phyloP scores from a whole-genome alignment of 2,888 invertebrate species.

The Cyaniris semiargus region DNA sequence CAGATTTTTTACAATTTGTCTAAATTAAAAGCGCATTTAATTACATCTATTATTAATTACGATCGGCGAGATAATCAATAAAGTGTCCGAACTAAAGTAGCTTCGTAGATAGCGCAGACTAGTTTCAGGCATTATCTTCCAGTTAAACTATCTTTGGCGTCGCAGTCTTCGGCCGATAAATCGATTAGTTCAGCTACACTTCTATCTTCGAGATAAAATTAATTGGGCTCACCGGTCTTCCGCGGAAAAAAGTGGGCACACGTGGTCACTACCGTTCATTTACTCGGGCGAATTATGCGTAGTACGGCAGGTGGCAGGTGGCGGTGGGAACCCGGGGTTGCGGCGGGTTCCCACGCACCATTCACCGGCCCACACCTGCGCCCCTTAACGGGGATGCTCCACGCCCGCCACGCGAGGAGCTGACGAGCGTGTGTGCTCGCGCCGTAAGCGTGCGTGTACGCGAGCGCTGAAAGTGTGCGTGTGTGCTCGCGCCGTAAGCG shows the following conservation, averaged over 20 bases:
- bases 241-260: conserved; percentile 74
- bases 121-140: conserved; percentile 18
- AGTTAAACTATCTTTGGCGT: not conserved
- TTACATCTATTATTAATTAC: not conserved
- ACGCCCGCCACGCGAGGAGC: conserved; percentile 76
- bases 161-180: conserved; percentile 44
- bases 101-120: not conserved
- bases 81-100: conserved; percentile 11
- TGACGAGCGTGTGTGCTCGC: conserved; percentile 24
- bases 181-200: conserved; percentile 63
- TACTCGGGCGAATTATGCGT: conserved; percentile 80
- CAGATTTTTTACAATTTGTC: conserved; percentile 26
- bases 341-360: conserved; percentile 75
- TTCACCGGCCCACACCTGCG: conserved; percentile 76
- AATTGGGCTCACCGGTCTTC: conserved; percentile 74
- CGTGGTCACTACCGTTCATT: conserved; percentile 81
- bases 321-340: conserved; percentile 75
- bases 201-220: conserved; percentile 67
- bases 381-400: conserved; percentile 76
- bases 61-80: conserved; percentile 12
- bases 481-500: conserved; percentile 44
- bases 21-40: conserved; percentile 28
- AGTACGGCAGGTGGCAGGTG: conserved; percentile 79
- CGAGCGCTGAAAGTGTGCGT: conserved; percentile 47
- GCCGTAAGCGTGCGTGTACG: conserved; percentile 45